Percentiles rank a stretch among this genome's conserved stretches.
phyloP scores from a whole-genome alignment of 2,888 invertebrate species.

The Ischnura elegans region DNA sequence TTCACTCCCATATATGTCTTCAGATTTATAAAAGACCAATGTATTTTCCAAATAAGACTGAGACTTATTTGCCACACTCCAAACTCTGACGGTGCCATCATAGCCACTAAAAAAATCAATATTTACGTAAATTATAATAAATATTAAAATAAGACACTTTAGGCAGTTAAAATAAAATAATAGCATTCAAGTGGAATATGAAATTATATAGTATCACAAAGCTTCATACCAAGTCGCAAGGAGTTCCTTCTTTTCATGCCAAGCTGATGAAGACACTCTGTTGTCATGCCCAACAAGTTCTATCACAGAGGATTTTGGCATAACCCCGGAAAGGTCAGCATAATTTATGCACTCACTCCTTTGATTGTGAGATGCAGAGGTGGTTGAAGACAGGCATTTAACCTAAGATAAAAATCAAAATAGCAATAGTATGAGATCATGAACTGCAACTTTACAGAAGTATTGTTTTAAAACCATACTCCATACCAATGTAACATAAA shows the following conservation, averaged over 20 bases:
- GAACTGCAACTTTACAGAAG: too few relatives aligned
- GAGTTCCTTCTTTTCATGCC: constrained; percentile 77
- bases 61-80: constrained; percentile 78
- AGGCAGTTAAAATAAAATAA: neutral
- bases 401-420: constrained; percentile 73
- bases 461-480: too few relatives aligned
- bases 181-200: neutral
- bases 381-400: constrained; percentile 77
- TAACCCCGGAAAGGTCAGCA: constrained; percentile 79
- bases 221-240: constrained; percentile 79
- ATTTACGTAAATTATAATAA: neutral
- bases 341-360: constrained; percentile 77
- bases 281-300: constrained; percentile 81
- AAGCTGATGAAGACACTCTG: constrained; percentile 78
- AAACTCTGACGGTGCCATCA: constrained; percentile 83
- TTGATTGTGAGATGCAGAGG: constrained; percentile 74
- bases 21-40: constrained; percentile 79
- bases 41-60: constrained; percentile 79
- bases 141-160: neutral
- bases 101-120: constrained; percentile 77
- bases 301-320: constrained; percentile 76
- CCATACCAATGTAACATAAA: too few relatives aligned
- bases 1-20: constrained; percentile 79
- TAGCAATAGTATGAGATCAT: too few relatives aligned
- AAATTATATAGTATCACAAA: neutral